Base-by-base conservation (phyloP, 1,140 invertebrate genomes). In the Littorina saxatilis region DNA sequence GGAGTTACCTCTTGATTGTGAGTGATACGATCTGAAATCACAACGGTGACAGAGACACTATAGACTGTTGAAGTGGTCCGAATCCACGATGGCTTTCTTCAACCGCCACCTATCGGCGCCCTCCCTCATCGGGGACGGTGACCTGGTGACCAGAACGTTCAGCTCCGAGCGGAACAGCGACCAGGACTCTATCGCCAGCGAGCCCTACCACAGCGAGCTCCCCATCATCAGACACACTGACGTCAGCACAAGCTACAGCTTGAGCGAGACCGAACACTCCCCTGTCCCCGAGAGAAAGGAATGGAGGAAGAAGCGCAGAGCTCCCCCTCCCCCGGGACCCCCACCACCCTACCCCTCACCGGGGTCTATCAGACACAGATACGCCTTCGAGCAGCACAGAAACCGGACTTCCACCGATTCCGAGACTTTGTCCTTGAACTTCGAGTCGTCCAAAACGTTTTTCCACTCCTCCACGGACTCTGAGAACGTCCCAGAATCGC, bases 391-490 rank as follows among this genome's bases (percentile, higher is more conserved):
- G 20, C 35, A 66, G 37, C 63, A 9, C 76, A 52, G 23, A 40
- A 75, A 52, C 73, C 63, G 76, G 27, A 23, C n/a, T 5, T 78
- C 76, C 29, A 37, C 76, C 27, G 76, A 78, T n/a, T 78, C 76
- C 23, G 55, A 63, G 20, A 63, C 52, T 20, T 11, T 43, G 55
- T 73, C 40, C 23, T 29, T 50, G 39, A 50, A 23, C 37, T 1
- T n/a, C 23, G n/a, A 13, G 3, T 29, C 40, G 37, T 13, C 70
- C 23, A 47, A 43, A 32, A 37, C 66, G 2, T 13, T 29, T 9
- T 78, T 63, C 37, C 76, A 78, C 37, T 43, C 50, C 55, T 78
- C 76, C 76, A 78, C 76, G 29, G 76, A 78, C 39, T 78, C 76
- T 4, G 76, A 78, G 35, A 78, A 63, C 55, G n/a, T 78, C 20